Conservation (phyloP, 2,113 vertebrate genomes). For the Willisornis vidua region DNA sequence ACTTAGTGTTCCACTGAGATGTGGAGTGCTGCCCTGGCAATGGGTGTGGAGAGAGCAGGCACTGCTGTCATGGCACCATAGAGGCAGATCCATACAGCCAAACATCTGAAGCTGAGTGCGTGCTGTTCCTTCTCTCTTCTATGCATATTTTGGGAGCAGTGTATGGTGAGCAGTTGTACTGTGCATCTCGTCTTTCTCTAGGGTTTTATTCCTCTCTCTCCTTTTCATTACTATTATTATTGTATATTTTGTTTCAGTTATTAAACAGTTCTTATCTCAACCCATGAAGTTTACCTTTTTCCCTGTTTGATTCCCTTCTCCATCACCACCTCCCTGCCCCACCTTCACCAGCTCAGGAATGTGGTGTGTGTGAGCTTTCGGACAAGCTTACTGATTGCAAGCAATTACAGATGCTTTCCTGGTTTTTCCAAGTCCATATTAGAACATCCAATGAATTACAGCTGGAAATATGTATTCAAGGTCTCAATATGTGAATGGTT, state of each 20-base stretch:
- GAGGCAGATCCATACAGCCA: accelerated
- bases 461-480: neutral
- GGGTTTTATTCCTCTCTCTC: neutral
- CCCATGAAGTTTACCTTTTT: neutral
- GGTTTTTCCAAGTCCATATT: neutral
- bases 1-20: neutral
- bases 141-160: accelerated
- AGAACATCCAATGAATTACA: neutral
- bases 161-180: neutral
- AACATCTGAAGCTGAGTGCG: accelerated
- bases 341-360: neutral
- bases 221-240: neutral
- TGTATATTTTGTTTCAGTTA: neutral
- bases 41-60: accelerated
- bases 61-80: accelerated
- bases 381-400: neutral
- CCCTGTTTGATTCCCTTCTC: neutral
- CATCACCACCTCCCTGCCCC: too few species aligned
- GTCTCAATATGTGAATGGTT: neutral
- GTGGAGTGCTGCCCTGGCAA: neutral
- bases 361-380: neutral
- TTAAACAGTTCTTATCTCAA: neutral
- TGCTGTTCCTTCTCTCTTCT: neutral
- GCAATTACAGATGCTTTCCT: neutral
- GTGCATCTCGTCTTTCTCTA: neutral